A percentile compares a stretch with the other conserved stretches of the same genome.
Conservation (phyloP, 2,888 invertebrate genomes). For the Drosophila barbarae region DNA sequence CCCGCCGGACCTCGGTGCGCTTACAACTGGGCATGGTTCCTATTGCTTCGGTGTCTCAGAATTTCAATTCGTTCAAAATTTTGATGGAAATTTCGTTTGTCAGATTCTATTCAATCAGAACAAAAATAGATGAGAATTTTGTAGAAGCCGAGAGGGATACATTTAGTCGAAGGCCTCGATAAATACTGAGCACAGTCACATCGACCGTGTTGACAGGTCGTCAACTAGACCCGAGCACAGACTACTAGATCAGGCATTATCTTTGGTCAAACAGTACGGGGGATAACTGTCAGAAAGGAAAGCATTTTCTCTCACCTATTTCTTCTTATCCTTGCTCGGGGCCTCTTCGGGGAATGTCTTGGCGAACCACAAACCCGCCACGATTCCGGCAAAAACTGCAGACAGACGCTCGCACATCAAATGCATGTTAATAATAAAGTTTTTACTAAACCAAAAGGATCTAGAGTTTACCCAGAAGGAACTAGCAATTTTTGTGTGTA, state of each 20-base stretch:
- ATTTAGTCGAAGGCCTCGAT: background rate
- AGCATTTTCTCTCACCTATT: background rate
- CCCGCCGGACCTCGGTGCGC: slow-evolving; percentile 37
- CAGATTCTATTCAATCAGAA: background rate
- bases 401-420: slow-evolving; percentile 28
- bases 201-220: slow-evolving; percentile 13
- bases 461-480: background rate
- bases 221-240: background rate
- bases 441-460: background rate
- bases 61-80: slow-evolving; percentile 17
- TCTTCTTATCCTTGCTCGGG: slow-evolving; percentile 2
- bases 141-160: slow-evolving; percentile 4
- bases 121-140: slow-evolving; percentile 5
- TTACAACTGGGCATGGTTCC: slow-evolving; percentile 34
- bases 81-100: slow-evolving; percentile 4
- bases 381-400: slow-evolving; percentile 16
- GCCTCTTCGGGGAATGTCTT: slow-evolving; percentile 19
- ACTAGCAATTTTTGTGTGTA: slow-evolving; percentile 2
- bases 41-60: background rate
- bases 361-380: slow-evolving; percentile 22
- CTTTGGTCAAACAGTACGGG: background rate
- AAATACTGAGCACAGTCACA: slow-evolving; percentile 13
- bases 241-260: slow-evolving; percentile 10
- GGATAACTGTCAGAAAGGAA: background rate
- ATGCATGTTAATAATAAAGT: slow-evolving; percentile 7